Base-by-base conservation (phyloP, 1,140 invertebrate genomes). In the Caligus rogercresseyi region DNA sequence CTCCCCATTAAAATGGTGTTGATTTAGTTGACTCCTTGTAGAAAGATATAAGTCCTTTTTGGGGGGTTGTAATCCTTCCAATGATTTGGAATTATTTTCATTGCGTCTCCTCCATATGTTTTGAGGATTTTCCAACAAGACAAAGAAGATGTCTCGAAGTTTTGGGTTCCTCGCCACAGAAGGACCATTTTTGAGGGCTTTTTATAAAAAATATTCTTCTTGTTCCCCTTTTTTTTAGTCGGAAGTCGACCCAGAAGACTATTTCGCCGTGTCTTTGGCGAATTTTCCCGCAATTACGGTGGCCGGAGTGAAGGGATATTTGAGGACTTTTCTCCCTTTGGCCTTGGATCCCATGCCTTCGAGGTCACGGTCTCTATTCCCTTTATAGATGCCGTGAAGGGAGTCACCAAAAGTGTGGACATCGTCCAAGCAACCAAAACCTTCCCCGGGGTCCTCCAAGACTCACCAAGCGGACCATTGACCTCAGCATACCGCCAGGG, bases 321-420 rank as follows among this genome's bases (percentile, higher is more conserved):
- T 26, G 61, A 63, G 7, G 61, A 63, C 25, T 23, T 57, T 55
- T 63, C 52, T 26, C 56, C 18, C 23, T 63, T 63, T 51, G 31
- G 31, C 3, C 54, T 62, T 24, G 24, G 31, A 43, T 11, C 31
- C 1, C 15, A 43, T 16, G 60, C 24, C 14, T 26, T 18, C 15
- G 24, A 62, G 26, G 24, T 26, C 16, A 15, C 19, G 2, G 16
- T 20, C n/a, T n/a, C 20, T 62, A 20, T 62, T 7, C 20, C 60
- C 21, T 62, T 62, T 52, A 52, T 21, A 21, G 60, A 62, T 20
- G 60, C 54, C 24, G 54, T 25, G 19, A 56, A 3, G 24, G 54
- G 54, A 13, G 14, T 56, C 15, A n/a, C 20, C 16, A 56, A 56
- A 14, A 23, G 24, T 13, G 24, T 56, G n/a, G 54, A 56, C 15